Percentiles rank a stretch among this genome's conserved stretches.
These are phyloP conservation scores for Gopherus flavomarginatus DNA, from an alignment of 2,113 vertebrate genomes.

Conservation along the genomic window DNA sequence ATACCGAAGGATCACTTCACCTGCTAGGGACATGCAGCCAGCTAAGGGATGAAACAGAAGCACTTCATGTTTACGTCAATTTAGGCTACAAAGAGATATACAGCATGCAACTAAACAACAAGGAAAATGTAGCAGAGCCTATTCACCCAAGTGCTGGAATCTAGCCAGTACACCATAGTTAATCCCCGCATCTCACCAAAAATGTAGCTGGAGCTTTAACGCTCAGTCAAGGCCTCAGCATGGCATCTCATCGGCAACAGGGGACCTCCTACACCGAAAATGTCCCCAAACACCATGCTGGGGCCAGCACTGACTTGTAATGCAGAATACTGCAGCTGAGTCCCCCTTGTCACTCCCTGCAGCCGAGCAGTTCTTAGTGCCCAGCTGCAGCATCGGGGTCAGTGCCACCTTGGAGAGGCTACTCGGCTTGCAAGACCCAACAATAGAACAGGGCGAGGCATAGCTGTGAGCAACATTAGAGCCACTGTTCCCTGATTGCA, in stretches of 20 bases:
- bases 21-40: neutral
- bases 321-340: neutral
- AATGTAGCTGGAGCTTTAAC: neutral
- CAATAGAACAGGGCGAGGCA: rapidly evolving
- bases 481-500: neutral
- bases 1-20: neutral
- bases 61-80: neutral
- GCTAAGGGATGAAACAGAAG: neutral
- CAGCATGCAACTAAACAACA: neutral
- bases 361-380: neutral
- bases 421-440: neutral
- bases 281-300: neutral
- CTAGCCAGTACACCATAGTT: neutral
- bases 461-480: neutral
- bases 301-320: neutral
- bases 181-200: neutral
- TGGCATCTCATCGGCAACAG: neutral
- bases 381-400: neutral
- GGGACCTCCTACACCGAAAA: neutral
- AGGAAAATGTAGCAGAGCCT: neutral
- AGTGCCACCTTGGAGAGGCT: neutral
- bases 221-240: neutral
- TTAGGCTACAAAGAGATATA: neutral
- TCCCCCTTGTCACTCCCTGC: rapidly evolving
- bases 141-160: neutral